Evolutionary conservation across 2,797 vertebrate species (phyloP).

Genomic region (Sphenopsis melanotis): DNA sequence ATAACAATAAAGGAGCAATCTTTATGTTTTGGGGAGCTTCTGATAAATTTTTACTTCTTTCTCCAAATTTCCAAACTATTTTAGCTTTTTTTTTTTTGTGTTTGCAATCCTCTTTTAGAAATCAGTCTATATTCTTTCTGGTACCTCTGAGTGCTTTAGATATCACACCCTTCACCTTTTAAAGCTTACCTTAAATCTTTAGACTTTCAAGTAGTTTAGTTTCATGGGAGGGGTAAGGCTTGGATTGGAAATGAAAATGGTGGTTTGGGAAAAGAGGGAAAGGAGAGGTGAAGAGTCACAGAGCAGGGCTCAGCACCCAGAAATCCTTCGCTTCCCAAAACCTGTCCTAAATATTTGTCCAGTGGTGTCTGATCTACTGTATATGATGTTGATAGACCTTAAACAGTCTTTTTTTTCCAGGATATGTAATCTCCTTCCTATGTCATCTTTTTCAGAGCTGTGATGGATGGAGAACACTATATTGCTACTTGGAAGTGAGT

Average conservation of each 20-base stretch:
- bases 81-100: background rate
- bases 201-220: conserved; percentile 75
- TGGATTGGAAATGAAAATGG: background rate
- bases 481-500: background rate
- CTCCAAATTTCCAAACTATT: background rate
- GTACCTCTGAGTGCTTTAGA: conserved; percentile 63
- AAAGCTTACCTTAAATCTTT: conserved; percentile 70
- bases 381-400: background rate
- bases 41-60: conserved; percentile 59
- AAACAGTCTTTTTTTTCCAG: accelerated
- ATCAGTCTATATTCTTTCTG: background rate
- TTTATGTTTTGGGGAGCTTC: background rate
- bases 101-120: background rate
- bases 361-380: background rate
- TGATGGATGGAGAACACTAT: background rate
- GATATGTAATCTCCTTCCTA: background rate
- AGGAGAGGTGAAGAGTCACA: background rate
- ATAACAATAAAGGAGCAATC: conserved; percentile 23
- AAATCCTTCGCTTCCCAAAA: background rate
- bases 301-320: background rate
- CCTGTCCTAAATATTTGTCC: background rate
- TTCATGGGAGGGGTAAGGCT: conserved; percentile 71
- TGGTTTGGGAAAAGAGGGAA: background rate
- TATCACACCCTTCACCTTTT: conserved; percentile 47
- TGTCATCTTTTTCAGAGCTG: background rate